Conservation (phyloP, 1,140 invertebrate species). For the Condylostylus longicornis region DNA sequence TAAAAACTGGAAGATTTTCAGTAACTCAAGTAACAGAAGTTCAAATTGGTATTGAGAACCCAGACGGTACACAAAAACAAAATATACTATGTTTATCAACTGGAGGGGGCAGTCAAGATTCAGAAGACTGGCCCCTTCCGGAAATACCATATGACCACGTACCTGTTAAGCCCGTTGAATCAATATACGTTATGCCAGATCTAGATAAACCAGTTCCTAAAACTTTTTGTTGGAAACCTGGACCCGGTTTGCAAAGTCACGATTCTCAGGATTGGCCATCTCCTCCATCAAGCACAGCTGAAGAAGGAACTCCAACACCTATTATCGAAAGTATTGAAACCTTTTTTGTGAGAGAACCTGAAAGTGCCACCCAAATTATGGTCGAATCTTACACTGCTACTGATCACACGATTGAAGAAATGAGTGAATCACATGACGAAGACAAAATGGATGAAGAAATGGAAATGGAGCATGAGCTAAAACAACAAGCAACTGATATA, state of each 20-base stretch:
- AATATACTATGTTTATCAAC: conserved; percentile 30
- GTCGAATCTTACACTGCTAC: conserved; percentile 41
- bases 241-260: conserved; percentile 25
- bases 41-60: conserved; percentile 2
- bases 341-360: conserved; percentile 62
- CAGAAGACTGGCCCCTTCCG: conserved; percentile 52
- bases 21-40: conserved; percentile 28
- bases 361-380: conserved; percentile 49
- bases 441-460: conserved; percentile 20
- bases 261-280: conserved; percentile 64
- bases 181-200: conserved; percentile 24
- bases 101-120: conserved; percentile 44
- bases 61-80: conserved; percentile 20
- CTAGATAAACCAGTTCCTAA: conserved; percentile 29
- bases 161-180: conserved; percentile 24
- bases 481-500: conserved; percentile 17
- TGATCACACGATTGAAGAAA: conserved; percentile 41
- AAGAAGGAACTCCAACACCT: conserved; percentile 44
- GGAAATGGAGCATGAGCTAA: neutral
- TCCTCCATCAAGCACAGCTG: conserved; percentile 51
- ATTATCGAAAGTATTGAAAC: conserved; percentile 64
- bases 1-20: conserved; percentile 29
- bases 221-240: conserved; percentile 28
- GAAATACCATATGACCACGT: conserved; percentile 40
- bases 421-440: conserved; percentile 36